These are phyloP conservation scores for Microtus ochrogaster DNA, from an alignment of 2,113 vertebrate species.

Conservation along the genomic window DNA sequence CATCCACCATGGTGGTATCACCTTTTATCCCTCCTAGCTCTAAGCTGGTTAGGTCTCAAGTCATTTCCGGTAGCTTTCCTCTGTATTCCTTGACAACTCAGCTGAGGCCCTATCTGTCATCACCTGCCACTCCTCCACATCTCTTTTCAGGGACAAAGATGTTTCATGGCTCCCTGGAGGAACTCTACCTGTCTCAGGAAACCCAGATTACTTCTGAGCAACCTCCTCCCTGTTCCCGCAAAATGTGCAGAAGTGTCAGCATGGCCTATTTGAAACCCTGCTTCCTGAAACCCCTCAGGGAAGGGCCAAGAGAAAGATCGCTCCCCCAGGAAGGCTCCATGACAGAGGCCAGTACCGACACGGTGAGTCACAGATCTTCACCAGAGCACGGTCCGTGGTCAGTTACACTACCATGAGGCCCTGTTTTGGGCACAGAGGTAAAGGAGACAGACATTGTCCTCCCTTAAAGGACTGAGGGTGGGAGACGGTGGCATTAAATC, in stretches of 20 bases:
- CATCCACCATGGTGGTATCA: not conserved
- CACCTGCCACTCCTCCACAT: not conserved
- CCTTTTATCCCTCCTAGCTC: not conserved
- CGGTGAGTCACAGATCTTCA: conserved; percentile 65
- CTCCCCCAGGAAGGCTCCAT: conserved; percentile 87
- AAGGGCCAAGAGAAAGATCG: conserved; percentile 71
- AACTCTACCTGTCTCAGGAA: conserved; percentile 83
- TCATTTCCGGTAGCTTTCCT: conserved; percentile 20
- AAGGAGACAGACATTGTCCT: not conserved
- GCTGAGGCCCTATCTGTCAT: not conserved
- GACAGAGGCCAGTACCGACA: not conserved
- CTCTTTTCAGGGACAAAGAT: conserved; percentile 61
- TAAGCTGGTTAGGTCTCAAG: not conserved
- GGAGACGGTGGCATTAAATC: not conserved
- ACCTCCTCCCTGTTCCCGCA: conserved; percentile 67
- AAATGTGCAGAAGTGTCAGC: conserved; percentile 87
- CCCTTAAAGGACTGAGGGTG: not conserved
- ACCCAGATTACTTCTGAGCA: conserved; percentile 72
- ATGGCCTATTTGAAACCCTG: conserved; percentile 84
- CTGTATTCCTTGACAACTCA: not conserved
- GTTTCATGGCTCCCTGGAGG: conserved; percentile 88
- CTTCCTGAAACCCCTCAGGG: conserved; percentile 70
- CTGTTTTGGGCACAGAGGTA: not conserved
- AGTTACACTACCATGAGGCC: not conserved
- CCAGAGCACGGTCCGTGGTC: not conserved